A percentile compares a stretch with the other conserved stretches of the same genome.
These are phyloP conservation scores for Hylia prasina DNA, from an alignment of 2,113 vertebrate species.

Conservation along the genomic window DNA sequence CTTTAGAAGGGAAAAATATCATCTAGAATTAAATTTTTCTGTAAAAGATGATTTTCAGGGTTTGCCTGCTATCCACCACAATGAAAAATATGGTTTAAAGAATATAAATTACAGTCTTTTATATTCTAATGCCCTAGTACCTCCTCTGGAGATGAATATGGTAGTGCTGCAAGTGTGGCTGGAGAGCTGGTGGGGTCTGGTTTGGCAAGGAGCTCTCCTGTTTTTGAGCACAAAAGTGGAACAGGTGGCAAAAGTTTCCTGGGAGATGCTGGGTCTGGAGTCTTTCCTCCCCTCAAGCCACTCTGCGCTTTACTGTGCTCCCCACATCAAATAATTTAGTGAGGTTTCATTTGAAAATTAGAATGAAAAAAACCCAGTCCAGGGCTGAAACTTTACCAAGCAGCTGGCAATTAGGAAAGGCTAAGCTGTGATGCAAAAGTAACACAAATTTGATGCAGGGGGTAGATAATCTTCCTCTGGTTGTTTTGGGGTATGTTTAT, in stretches of 20 bases:
- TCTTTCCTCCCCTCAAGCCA: neutral
- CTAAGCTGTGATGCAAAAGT: neutral
- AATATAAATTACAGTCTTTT: neutral
- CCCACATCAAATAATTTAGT: neutral
- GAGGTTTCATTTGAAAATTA: neutral
- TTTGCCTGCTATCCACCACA: neutral
- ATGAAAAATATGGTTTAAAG: neutral
- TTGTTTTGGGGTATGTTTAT: neutral
- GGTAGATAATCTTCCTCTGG: neutral
- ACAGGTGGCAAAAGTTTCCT: neutral
- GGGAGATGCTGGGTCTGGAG: neutral
- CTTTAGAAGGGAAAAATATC: neutral
- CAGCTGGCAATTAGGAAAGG: neutral
- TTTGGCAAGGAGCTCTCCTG: neutral
- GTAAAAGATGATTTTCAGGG: neutral
- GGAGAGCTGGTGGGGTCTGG: neutral
- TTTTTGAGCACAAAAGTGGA: neutral
- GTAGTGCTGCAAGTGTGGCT: neutral
- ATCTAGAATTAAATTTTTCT: neutral
- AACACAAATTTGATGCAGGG: neutral
- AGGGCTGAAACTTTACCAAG: neutral
- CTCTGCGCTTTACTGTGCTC: neutral
- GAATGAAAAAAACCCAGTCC: rapidly evolving
- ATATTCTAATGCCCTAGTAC: neutral
- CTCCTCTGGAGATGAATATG: neutral